Evolutionary conservation across 2,888 invertebrate genomes (phyloP).

Genomic region (Choristoneura rosaceana): DNA sequence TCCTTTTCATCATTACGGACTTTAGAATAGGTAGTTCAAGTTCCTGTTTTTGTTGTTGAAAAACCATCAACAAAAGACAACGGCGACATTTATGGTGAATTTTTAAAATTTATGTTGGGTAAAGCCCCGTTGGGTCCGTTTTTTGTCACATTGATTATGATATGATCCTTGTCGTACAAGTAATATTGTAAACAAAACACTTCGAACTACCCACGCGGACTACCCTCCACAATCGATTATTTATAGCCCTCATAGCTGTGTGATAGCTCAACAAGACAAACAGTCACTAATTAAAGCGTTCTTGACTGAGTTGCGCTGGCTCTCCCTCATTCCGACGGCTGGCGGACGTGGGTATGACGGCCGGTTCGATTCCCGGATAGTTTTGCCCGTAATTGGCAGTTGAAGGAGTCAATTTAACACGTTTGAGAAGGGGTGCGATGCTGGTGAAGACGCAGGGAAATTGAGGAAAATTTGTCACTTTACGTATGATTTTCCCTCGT

Average conservation of each 20-base stretch:
- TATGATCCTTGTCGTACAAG: no score
- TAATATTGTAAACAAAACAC: background rate
- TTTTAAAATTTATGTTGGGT: no score
- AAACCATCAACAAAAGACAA: no score
- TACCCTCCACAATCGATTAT: background rate
- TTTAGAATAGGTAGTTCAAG: no score
- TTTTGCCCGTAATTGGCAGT: background rate
- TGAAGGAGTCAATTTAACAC: background rate
- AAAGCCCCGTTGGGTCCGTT: no score
- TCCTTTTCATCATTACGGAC: no score
- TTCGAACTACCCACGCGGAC: background rate
- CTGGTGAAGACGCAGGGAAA: background rate
- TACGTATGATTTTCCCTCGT: background rate
- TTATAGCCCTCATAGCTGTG: background rate
- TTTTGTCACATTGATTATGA: no score
- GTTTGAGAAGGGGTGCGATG: background rate
- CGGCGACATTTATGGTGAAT: no score
- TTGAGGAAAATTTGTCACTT: background rate
- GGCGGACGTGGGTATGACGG: constrained; percentile 22
- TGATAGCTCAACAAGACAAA: background rate
- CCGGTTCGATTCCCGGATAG: constrained; percentile 13
- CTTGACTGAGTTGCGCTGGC: background rate
- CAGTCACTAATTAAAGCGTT: background rate
- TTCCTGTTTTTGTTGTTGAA: no score
- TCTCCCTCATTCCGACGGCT: no score